Conservation (phyloP, 2,113 vertebrate genomes). For the Chaetura pelagica region DNA sequence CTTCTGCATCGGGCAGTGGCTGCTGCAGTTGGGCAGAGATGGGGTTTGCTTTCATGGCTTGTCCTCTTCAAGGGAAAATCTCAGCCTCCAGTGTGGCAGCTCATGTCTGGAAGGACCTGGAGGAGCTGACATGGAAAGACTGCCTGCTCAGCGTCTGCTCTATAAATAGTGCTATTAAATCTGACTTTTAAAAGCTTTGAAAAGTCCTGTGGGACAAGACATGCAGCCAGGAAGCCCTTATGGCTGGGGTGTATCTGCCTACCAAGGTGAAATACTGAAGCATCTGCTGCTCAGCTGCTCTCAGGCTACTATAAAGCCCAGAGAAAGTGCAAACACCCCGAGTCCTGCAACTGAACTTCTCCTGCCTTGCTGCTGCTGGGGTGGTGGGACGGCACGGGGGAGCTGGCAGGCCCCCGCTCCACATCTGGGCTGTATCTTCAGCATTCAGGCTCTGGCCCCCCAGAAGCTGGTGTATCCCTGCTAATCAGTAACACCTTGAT, state of each 20-base stretch:
- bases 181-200: neutral
- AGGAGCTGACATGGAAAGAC: neutral
- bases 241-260: neutral
- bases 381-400: fast-evolving
- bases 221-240: neutral
- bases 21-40: fast-evolving
- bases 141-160: neutral
- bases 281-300: neutral
- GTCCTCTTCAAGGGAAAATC: neutral
- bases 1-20: neutral
- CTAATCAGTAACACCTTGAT: neutral
- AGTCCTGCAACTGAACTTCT: neutral
- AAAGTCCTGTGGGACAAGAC: neutral
- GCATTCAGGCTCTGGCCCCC: neutral
- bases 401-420: neutral
- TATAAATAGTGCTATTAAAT: neutral
- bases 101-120: neutral
- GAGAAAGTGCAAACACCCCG: neutral
- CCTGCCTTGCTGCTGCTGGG: neutral
- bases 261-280: neutral
- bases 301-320: neutral
- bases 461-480: neutral
- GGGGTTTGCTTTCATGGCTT: neutral
- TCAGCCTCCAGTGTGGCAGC: neutral
- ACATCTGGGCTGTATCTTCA: neutral